A percentile compares a stretch with the other conserved stretches of the same genome.
phyloP scores from a whole-genome alignment of 2,113 vertebrate species.

The Leucopsar rothschildi region DNA sequence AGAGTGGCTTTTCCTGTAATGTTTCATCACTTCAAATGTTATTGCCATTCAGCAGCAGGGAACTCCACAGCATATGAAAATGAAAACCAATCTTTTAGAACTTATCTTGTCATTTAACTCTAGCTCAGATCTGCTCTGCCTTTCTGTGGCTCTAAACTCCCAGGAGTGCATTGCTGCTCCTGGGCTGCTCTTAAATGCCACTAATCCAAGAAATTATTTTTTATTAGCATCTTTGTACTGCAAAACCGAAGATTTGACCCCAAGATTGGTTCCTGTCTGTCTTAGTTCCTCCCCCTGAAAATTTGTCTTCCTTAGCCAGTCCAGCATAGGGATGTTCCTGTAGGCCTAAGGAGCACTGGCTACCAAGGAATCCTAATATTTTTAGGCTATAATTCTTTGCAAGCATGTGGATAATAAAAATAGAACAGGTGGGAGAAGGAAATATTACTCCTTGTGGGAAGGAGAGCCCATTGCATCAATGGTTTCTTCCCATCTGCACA shows the following conservation, averaged over 20 bases:
- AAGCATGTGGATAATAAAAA: not conserved
- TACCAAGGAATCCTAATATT: not conserved
- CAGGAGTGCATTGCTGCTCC: not conserved
- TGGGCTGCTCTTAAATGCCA: not conserved
- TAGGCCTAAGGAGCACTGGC: not conserved
- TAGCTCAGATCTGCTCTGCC: not conserved
- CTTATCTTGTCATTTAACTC: not conserved
- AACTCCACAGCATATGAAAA: not conserved
- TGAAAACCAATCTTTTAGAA: not conserved
- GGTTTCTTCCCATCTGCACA: not conserved
- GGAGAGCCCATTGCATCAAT: not conserved
- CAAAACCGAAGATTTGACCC: not conserved
- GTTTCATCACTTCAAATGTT: not conserved
- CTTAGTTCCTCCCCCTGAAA: not conserved
- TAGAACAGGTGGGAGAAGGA: not conserved
- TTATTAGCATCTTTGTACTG: not conserved
- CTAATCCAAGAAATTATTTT: not conserved
- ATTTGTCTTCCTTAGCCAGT: not conserved
- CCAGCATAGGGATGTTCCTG: not conserved
- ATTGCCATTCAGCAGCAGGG: not conserved
- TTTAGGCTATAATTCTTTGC: not conserved
- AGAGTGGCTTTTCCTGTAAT: not conserved
- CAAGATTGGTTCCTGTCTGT: not conserved
- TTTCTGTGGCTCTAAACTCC: not conserved
- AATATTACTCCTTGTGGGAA: not conserved